These are phyloP conservation scores for Subacronicta megacephala DNA, from an alignment of 2,888 invertebrate species.

Conservation along the genomic window DNA sequence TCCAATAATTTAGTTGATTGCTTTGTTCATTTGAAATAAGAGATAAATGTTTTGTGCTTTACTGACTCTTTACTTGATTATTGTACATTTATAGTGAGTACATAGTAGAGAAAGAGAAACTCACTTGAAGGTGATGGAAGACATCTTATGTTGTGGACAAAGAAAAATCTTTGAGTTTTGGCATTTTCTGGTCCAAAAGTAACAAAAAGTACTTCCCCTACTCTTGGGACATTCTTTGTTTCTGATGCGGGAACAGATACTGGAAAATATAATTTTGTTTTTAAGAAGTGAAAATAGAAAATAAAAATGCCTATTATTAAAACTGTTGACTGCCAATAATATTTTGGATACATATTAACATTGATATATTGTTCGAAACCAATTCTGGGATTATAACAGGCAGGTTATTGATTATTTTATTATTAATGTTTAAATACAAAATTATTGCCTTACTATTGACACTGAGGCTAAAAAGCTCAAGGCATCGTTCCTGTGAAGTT, in stretches of 20 bases:
- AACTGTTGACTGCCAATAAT: too few relatives aligned
- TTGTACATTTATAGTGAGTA: neutral
- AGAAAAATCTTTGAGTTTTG: slow-evolving; percentile 75
- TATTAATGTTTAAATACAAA: neutral
- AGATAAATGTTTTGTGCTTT: neutral
- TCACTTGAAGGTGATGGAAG: slow-evolving; percentile 78
- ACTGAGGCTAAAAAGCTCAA: slow-evolving; percentile 74
- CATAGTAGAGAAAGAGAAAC: slow-evolving; percentile 55
- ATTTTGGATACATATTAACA: too few relatives aligned
- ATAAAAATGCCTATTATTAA: too few relatives aligned
- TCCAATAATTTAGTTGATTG: neutral
- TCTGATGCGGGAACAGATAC: slow-evolving; percentile 75
- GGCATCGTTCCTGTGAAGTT: slow-evolving; percentile 70
- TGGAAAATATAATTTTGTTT: slow-evolving; percentile 59
- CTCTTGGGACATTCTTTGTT: slow-evolving; percentile 70
- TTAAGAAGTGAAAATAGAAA: neutral
- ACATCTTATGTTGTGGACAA: slow-evolving; percentile 76
- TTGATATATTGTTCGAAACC: too few relatives aligned
- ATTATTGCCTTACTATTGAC: slow-evolving; percentile 70
- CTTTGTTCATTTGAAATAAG: neutral
- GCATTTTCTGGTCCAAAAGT: slow-evolving; percentile 72
- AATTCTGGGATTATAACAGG: too few relatives aligned
- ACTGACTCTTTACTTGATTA: neutral
- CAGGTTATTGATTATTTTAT: too few relatives aligned
- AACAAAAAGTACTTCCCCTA: slow-evolving; percentile 78